Evolutionary conservation across 2,888 invertebrate genomes (phyloP), one percentile per base, ranked within the genome.

Genomic region (Smittia sp.): DNA sequence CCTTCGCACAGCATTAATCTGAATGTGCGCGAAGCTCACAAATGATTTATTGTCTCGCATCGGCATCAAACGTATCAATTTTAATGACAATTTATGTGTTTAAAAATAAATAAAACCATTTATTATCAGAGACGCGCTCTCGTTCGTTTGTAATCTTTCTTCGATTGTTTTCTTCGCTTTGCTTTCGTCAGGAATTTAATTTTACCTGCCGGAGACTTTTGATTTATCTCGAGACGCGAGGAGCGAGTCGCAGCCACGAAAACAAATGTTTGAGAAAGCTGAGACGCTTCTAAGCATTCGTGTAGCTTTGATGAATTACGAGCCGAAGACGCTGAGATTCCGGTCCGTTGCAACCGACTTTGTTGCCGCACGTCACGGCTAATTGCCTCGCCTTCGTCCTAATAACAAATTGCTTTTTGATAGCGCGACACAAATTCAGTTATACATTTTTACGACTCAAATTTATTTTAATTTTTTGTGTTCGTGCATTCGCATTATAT

Each of bases 71-170:
- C 41, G 68, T 52, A 46, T 69, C 68, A 69, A 52, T 25, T 46
- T 69, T 69, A 69, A 69, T 69, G 68, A 69, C 68, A 69, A 69
- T 69, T 69, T 69, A 69, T 69, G 68, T 69, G 68, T 69, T 69
- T 69, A 41, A 69, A 69, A 69, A 69, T 68, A 68, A 68, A 68
- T 68, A 68, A 68, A 68, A 68, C 46, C 68, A 68, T 68, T 68
- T 68, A 46, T 68, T 46, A 46, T 32, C 63, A 22, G 20, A 41
- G 25, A 68, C 25, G 68, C 67, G 15, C 41, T 68, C 20, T 68
- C 22, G 4, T 13, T 52, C 13, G 20, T 67, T 67, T 41, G 27
- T 41, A 18, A 39, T 41, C 27, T 65, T 39, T 20, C 20, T 66
- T 39, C 22, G 20, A 22, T 39, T 67, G 41, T 65, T 32, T 65